phyloP scores from a whole-genome alignment of 2,797 vertebrate species.

The Mastacembelus armatus region DNA sequence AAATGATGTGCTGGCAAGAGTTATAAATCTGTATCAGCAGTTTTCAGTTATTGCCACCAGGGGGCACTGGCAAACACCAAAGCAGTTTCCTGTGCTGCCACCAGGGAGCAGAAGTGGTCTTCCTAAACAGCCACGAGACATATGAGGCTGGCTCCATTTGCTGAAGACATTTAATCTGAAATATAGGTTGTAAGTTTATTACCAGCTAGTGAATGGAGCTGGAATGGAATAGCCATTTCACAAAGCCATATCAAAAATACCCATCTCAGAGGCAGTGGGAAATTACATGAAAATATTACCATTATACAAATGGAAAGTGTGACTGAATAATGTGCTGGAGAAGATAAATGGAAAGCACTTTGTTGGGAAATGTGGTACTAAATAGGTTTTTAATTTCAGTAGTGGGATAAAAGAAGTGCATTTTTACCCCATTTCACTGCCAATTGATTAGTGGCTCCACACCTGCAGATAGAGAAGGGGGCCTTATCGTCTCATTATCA shows the following conservation, averaged over 20 bases:
- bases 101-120: slow-evolving; percentile 80
- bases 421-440: slow-evolving; percentile 83
- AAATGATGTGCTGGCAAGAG: slow-evolving; percentile 46
- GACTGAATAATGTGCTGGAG: slow-evolving; percentile 89
- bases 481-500: slow-evolving; percentile 93
- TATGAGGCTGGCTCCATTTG: slow-evolving; percentile 76
- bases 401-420: slow-evolving; percentile 84
- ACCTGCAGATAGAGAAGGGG: slow-evolving; percentile 87
- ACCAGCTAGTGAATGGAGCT: slow-evolving; percentile 78
- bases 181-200: slow-evolving; percentile 85
- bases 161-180: slow-evolving; percentile 83
- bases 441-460: slow-evolving; percentile 88
- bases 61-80: slow-evolving; percentile 11
- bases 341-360: slow-evolving; percentile 93
- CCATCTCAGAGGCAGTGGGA: slow-evolving; percentile 82
- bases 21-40: slow-evolving; percentile 3
- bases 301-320: slow-evolving; percentile 89
- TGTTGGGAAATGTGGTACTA: slow-evolving; percentile 88
- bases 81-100: slow-evolving; percentile 47
- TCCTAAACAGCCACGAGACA: neutral
- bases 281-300: slow-evolving; percentile 90
- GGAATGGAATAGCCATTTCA: slow-evolving; percentile 80
- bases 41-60: slow-evolving; percentile 56
- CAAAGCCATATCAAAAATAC: slow-evolving; percentile 83
- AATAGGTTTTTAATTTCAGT: slow-evolving; percentile 93